These are phyloP conservation scores for Anthonomus grandis DNA, from an alignment of 1,140 invertebrate genomes.

Conservation along the genomic window DNA sequence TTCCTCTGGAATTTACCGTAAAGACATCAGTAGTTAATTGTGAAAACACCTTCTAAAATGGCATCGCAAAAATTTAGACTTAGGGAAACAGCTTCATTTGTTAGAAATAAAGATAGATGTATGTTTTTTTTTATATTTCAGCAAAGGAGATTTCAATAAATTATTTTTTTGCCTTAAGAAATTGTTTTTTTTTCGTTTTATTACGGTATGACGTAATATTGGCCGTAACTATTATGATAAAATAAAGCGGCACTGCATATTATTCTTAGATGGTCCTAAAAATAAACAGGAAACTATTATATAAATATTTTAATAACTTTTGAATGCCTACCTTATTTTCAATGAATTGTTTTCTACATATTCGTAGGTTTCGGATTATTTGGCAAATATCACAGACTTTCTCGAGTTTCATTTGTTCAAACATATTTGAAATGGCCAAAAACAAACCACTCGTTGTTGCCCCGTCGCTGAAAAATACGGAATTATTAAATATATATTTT, in stretches of 20 bases:
- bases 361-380: slow-evolving; percentile 41
- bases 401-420: slow-evolving; percentile 48
- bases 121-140: no score
- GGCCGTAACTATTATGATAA: not conserved
- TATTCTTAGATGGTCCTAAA: no score
- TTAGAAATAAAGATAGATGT: no score
- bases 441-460: slow-evolving; percentile 44
- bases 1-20: no score
- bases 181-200: not conserved
- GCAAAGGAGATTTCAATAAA: not conserved
- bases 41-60: no score
- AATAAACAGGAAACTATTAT: slow-evolving; percentile 3
- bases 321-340: slow-evolving; percentile 17
- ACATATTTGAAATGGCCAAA: slow-evolving; percentile 41
- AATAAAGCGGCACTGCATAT: no score
- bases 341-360: slow-evolving; percentile 44
- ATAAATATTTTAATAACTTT: no score
- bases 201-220: not conserved
- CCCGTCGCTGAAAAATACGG: slow-evolving; percentile 47
- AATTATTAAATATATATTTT: no score
- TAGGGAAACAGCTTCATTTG: no score
- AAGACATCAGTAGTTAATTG: no score
- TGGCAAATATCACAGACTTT: slow-evolving; percentile 47
- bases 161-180: not conserved
- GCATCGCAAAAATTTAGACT: no score